Conservation (phyloP, 2,113 vertebrate genomes). For the Saguinus midas region DNA sequence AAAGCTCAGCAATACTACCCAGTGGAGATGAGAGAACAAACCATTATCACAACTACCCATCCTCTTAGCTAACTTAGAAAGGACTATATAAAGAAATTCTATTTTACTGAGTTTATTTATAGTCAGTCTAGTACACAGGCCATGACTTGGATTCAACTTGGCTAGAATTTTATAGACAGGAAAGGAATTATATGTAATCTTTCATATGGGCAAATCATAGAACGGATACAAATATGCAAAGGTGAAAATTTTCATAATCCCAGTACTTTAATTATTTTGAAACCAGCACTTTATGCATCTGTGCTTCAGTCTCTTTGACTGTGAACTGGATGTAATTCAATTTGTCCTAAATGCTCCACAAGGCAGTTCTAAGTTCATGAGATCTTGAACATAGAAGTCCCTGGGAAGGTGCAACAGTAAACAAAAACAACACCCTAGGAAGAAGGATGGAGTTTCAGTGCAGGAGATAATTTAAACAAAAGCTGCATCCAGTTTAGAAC, state of each 20-base stretch:
- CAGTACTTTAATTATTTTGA: neutral
- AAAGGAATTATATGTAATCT: neutral
- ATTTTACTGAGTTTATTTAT: neutral
- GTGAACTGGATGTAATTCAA: neutral
- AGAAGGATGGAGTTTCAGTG: neutral
- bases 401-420: neutral
- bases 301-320: neutral
- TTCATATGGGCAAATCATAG: neutral
- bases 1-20: neutral
- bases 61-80: neutral
- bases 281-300: neutral
- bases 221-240: neutral
- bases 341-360: neutral
- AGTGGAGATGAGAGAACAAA: neutral
- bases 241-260: neutral
- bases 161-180: neutral
- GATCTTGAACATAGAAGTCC: neutral
- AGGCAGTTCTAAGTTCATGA: neutral
- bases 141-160: neutral
- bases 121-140: neutral
- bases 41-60: neutral
- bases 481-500: neutral
- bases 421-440: neutral
- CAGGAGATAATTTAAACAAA: neutral
- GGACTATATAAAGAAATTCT: neutral